Evolutionary conservation across 2,113 vertebrate species (phyloP).

Genomic region (Actenoides hombroni): DNA sequence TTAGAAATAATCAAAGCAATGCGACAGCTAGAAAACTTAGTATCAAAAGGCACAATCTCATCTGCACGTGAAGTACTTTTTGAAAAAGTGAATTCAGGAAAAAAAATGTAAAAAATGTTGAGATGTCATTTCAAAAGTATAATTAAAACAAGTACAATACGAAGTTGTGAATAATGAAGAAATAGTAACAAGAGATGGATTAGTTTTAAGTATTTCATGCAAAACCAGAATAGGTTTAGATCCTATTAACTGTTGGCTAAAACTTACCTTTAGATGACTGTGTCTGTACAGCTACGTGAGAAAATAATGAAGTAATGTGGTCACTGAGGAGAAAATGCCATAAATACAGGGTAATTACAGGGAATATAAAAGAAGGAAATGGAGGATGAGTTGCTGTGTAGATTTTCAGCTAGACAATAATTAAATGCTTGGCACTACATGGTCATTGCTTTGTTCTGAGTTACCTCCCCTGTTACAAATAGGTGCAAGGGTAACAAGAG

Average conservation of each 20-base stretch:
- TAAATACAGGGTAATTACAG: not conserved
- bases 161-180: not conserved
- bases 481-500: not conserved
- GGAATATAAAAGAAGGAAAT: not conserved
- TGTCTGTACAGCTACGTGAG: conserved; percentile 17
- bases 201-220: not conserved
- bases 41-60: conserved; percentile 11
- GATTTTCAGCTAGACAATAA: not conserved
- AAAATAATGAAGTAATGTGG: conserved; percentile 33
- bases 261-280: conserved; percentile 47
- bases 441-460: not conserved
- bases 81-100: not conserved
- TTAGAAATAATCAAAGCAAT: conserved; percentile 55
- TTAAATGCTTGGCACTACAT: not conserved
- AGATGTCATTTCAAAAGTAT: not conserved
- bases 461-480: not conserved
- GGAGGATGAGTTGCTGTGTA: not conserved
- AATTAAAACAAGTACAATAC: not conserved
- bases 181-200: not conserved
- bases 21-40: not conserved
- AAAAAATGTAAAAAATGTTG: not conserved
- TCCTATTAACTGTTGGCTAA: conserved; percentile 32
- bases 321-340: not conserved
- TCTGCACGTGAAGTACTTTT: not conserved
- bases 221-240: conserved; percentile 48